Conservation (phyloP, 1,140 invertebrate genomes). For the Micrasema longulum region DNA sequence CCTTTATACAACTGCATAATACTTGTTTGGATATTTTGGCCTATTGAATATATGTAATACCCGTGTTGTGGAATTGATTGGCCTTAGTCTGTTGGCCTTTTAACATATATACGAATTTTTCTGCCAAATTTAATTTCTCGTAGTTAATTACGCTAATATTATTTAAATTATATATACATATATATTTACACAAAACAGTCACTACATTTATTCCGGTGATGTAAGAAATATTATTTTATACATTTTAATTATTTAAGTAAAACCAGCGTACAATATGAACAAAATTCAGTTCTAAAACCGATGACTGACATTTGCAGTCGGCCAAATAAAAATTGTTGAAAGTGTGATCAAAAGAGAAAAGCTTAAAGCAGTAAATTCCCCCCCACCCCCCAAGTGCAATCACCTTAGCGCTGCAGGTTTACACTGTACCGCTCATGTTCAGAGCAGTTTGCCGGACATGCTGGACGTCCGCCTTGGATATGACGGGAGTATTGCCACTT, state of each 20-base stretch:
- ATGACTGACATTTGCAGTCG: slow-evolving; percentile 34
- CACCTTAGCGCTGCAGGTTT: slow-evolving; percentile 19
- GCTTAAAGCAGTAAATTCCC: slow-evolving; percentile 28
- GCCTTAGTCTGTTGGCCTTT: slow-evolving; percentile 55
- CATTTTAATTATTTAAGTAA: slow-evolving; percentile 41
- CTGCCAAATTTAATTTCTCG: slow-evolving; percentile 52
- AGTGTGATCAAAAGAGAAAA: slow-evolving; percentile 32
- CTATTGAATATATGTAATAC: slow-evolving; percentile 47
- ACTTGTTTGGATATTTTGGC: slow-evolving; percentile 44
- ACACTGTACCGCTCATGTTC: slow-evolving; percentile 15
- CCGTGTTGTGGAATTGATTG: slow-evolving; percentile 53
- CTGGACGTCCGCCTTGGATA: slow-evolving; percentile 32
- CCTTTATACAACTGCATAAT: slow-evolving; percentile 11
- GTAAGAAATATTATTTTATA: slow-evolving; percentile 52
- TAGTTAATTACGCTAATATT: slow-evolving; percentile 51
- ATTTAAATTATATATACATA: slow-evolving; percentile 51
- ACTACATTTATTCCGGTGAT: slow-evolving; percentile 54
- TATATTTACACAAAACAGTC: slow-evolving; percentile 54
- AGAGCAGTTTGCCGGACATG: background rate
- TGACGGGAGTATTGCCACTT: slow-evolving; percentile 32
- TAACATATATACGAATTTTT: slow-evolving; percentile 55
- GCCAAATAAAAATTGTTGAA: slow-evolving; percentile 41
- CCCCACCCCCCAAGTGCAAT: background rate
- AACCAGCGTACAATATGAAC: slow-evolving; percentile 43
- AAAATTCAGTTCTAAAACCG: slow-evolving; percentile 48